Conservation (phyloP, 1,140 invertebrate genomes). For the Drosophila watanabei region DNA sequence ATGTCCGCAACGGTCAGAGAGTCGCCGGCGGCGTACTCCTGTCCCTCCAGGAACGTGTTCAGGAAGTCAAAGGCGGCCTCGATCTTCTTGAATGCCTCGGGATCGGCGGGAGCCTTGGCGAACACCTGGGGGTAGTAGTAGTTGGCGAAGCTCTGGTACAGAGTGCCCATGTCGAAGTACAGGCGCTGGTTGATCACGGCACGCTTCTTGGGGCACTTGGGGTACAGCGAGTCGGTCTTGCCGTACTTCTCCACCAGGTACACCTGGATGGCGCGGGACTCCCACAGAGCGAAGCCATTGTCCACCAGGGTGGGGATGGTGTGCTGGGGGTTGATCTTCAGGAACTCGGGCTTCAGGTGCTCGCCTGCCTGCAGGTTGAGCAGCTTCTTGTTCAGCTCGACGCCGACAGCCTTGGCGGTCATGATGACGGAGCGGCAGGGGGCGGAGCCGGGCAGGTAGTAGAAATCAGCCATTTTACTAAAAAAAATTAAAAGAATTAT, state of each 20-base stretch:
- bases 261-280: slow-evolving; percentile 91
- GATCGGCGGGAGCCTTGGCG: slow-evolving; percentile 88
- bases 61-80: slow-evolving; percentile 88
- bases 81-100: slow-evolving; percentile 89
- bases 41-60: slow-evolving; percentile 89
- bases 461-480: slow-evolving; percentile 86
- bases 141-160: slow-evolving; percentile 88
- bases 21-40: slow-evolving; percentile 89
- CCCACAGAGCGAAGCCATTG: slow-evolving; percentile 89
- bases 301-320: slow-evolving; percentile 90
- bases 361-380: slow-evolving; percentile 89
- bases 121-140: slow-evolving; percentile 91
- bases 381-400: slow-evolving; percentile 91
- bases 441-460: slow-evolving; percentile 89
- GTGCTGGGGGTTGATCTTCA: slow-evolving; percentile 88
- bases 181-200: slow-evolving; percentile 91
- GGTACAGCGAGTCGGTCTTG: slow-evolving; percentile 90
- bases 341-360: slow-evolving; percentile 90
- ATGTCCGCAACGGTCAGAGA: slow-evolving; percentile 91
- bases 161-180: slow-evolving; percentile 90
- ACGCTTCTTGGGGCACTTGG: slow-evolving; percentile 89
- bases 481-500: background rate
- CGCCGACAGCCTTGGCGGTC: slow-evolving; percentile 89
- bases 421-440: slow-evolving; percentile 91
- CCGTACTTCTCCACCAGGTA: slow-evolving; percentile 91